Base-by-base conservation (phyloP, 2,113 vertebrate genomes). In the Puntigrus tetrazona region DNA sequence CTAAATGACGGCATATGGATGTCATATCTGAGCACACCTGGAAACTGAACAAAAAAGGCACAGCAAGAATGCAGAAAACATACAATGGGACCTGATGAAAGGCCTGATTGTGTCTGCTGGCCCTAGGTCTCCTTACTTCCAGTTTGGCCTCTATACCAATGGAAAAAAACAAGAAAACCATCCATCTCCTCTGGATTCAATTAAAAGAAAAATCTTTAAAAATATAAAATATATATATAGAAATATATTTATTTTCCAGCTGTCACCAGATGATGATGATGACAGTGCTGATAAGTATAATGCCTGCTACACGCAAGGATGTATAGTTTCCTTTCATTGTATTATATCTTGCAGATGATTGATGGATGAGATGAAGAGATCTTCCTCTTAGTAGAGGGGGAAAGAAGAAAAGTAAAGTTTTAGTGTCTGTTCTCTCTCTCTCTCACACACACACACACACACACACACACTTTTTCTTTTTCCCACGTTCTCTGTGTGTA, bases 1-100 rank as follows among this genome's bases (percentile, higher is more conserved):
- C 67, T 25, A 78, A 79, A 83, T 52, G 69, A 80, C 47, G 86
- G 50, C 70, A 77, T 63, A 78, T 72, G 80, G 73, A 63, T 74
- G 76, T 41, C 63, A 84, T 69, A 75, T 82, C 52, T 41, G n/a
- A 10, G 29, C 50, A 72, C 36, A 70, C 45, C 43, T 57, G 57
- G 34, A 7, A 50, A 57, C n/a, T 65, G 74, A 36, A 74, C 27
- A 16, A 18, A 4, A 2, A 69, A 22, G 22, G n/a, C n/a, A 2
- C 4, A 5, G 10, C 67, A 72, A 55, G 83, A 22, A 76, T 45
- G 34, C 43, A 57, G 61, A 85, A 85, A 65, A 57, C 47, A 57
- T 88, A 85, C 61, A 78, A 73, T 75, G 59, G 29, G 41, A 22
- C 41, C 31, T 77, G 75, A 90, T 91, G 84, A 92, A 91, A 91